Evolutionary conservation across 2,113 vertebrate genomes (phyloP).

Genomic region (Halcyon malimbica): DNA sequence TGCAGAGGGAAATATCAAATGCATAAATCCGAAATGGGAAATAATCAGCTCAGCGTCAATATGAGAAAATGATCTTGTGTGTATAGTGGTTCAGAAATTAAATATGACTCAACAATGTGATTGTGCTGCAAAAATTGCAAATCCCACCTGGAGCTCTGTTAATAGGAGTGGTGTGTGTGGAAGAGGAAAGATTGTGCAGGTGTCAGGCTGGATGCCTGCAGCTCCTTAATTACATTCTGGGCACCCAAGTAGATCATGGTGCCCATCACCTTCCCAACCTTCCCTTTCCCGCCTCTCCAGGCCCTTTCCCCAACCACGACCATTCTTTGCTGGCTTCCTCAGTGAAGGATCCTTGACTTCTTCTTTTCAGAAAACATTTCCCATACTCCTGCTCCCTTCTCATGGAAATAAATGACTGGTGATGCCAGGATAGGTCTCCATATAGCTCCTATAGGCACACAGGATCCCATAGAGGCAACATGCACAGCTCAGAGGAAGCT

Average conservation of each 20-base stretch:
- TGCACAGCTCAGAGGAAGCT: background rate
- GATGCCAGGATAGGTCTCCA: background rate
- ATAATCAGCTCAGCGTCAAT: slow-evolving; percentile 23
- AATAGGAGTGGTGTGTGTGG: background rate
- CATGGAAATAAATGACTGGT: background rate
- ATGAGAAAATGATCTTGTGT: slow-evolving; percentile 38
- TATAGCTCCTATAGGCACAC: background rate
- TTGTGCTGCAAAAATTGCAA: slow-evolving; percentile 29
- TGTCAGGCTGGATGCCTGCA: background rate
- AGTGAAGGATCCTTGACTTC: background rate
- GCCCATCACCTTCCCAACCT: background rate
- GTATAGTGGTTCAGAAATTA: slow-evolving; percentile 44
- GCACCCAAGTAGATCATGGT: background rate
- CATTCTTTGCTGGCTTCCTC: background rate
- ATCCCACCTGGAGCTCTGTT: slow-evolving; percentile 28
- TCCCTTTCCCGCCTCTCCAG: background rate
- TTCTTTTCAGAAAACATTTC: background rate
- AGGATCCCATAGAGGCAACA: accelerated
- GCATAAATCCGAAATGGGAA: slow-evolving; percentile 39
- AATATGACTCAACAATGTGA: slow-evolving; percentile 50
- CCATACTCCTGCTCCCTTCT: background rate
- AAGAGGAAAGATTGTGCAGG: background rate
- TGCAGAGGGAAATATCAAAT: slow-evolving; percentile 27
- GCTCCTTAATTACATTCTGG: background rate
- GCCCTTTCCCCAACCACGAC: background rate